phyloP scores from a whole-genome alignment of 2,113 vertebrate genomes.

The Oncorhynchus nerka region DNA sequence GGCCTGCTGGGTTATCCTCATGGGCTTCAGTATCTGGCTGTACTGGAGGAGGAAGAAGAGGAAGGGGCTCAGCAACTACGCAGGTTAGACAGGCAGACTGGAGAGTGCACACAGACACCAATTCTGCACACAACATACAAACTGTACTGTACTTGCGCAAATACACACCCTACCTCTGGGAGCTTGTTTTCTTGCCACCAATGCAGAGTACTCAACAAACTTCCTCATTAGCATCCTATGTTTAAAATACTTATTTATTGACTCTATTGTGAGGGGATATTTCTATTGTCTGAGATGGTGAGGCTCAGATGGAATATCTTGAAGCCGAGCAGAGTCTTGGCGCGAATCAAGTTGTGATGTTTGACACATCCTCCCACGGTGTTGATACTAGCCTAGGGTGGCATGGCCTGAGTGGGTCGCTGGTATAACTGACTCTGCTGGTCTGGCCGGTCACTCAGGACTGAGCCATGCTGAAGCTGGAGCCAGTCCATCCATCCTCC shows the following conservation, averaged over 20 bases:
- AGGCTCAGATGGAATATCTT: slow-evolving; percentile 14
- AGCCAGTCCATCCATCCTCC: slow-evolving; percentile 52
- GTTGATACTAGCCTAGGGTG: slow-evolving; percentile 49
- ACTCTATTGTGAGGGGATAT: neutral
- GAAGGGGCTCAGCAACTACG: slow-evolving; percentile 99
- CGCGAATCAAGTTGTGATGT: slow-evolving; percentile 33
- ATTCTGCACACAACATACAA: neutral
- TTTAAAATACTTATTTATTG: neutral
- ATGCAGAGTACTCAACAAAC: neutral
- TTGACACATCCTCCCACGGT: slow-evolving; percentile 58
- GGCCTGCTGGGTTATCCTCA: slow-evolving; percentile 98
- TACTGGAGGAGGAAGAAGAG: slow-evolving; percentile 99
- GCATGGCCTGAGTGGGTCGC: slow-evolving; percentile 47
- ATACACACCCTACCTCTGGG: neutral
- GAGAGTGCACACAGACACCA: neutral
- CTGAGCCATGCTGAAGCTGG: slow-evolving; percentile 39
- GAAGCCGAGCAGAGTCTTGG: slow-evolving; percentile 47
- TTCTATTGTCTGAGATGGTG: slow-evolving; percentile 1
- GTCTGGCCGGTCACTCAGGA: slow-evolving; percentile 46
- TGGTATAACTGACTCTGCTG: slow-evolving; percentile 21
- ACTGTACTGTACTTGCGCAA: neutral
- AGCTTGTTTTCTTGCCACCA: too few relatives aligned
- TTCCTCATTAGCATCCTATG: neutral
- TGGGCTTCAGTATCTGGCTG: slow-evolving; percentile 99
- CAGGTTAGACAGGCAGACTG: slow-evolving; percentile 76